Base-by-base conservation (phyloP, 2,113 vertebrate genomes). In the Trematocara macrostoma region DNA sequence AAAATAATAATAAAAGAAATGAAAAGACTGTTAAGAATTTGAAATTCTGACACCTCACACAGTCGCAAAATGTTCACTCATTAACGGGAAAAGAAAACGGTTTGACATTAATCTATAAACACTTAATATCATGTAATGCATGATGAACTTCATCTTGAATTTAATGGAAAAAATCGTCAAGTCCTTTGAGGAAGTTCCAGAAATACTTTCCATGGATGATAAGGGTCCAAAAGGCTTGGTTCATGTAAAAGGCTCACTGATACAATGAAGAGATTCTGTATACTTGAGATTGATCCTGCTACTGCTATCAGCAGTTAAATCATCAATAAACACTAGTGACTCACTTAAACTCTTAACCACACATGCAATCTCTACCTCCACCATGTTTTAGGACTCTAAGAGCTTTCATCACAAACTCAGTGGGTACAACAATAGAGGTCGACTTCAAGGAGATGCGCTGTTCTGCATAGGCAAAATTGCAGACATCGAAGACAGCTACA, bases 401-500 rank as follows among this genome's bases (percentile, higher is more conserved):
- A 61, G 15, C 16, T 35, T 61, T 61, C 57, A 61, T 35, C 15
- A 61, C 29, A 35, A 35, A 18, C 57, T 6, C 57, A 61, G 0
- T 61, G 57, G 15, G 31, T 61, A 61, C 29, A 59, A 61, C 29
- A 61, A 34, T 35, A 61, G 56, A 61, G 57, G 15, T 35, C 31
- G 9, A 35, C 57, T 61, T 61, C 57, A 61, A 61, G 8, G 29
- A 61, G 29, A 34, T 34, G 1, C 29, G 0, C 57, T 59, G 57
- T 35, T 61, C 57, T 61, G 5, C 15, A 35, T 35, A 18, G 31
- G 31, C 31, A 61, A 61, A 31, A 35, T 4, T 59, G 29, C 0
- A 61, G 57, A 61, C 15, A 61, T 18, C 0, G 0, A 61, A 1
- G 0, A 35, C 2, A 35, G 31, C 9, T 61, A 61, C 31, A 61